Evolutionary conservation across 1,140 invertebrate genomes (phyloP).

Genomic region (Andricus grossulariae): DNA sequence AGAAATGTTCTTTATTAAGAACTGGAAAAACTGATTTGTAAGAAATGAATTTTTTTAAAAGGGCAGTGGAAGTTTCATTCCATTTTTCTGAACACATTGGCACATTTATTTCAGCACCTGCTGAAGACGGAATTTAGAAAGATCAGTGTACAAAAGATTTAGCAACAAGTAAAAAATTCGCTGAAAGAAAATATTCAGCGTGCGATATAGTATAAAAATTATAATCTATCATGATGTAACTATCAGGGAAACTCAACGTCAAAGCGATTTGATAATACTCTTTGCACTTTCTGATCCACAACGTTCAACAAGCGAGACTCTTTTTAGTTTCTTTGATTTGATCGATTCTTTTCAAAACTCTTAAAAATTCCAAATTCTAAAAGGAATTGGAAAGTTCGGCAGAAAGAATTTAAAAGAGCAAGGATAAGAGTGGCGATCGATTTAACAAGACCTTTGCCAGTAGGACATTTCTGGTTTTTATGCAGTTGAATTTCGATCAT

Average conservation of each 20-base stretch:
- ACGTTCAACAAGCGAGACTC: neutral
- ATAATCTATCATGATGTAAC: neutral
- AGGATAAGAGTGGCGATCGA: neutral
- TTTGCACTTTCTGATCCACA: constrained; percentile 6
- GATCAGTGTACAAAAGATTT: neutral
- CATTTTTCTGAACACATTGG: constrained; percentile 64
- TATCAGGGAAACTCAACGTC: neutral
- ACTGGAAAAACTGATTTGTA: constrained; percentile 9
- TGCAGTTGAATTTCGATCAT: no score
- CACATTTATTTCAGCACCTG: constrained; percentile 49
- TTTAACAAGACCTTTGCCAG: no score
- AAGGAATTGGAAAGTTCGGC: neutral
- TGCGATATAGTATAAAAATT: neutral
- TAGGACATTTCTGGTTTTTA: no score
- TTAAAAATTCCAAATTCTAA: neutral
- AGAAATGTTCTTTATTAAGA: neutral
- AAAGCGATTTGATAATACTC: neutral
- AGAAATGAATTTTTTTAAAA: neutral
- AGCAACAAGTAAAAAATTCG: neutral
- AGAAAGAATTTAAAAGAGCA: neutral
- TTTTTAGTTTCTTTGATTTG: constrained; percentile 2
- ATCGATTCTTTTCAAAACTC: neutral
- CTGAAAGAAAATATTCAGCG: neutral
- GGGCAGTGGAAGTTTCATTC: constrained; percentile 54
- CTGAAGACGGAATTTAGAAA: neutral